A percentile compares a stretch with the other conserved stretches of the same genome.
phyloP scores from a whole-genome alignment of 1,140 invertebrate species.

The Elymnias hypermnestra region DNA sequence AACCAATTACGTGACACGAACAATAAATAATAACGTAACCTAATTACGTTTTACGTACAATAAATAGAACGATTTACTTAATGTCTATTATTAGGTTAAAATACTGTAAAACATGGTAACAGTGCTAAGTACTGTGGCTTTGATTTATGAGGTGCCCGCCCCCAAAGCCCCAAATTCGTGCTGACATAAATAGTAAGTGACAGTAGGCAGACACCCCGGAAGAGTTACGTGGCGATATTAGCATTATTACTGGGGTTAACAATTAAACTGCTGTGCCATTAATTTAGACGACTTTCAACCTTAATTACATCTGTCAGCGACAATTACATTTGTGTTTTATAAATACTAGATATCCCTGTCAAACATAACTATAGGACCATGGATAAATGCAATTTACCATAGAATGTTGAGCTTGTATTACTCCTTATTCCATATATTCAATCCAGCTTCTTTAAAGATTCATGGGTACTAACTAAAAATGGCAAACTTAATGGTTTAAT shows the following conservation, averaged over 20 bases:
- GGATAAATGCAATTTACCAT: no score
- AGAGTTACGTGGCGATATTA: constrained; percentile 2
- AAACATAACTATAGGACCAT: no score
- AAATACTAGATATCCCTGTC: no score
- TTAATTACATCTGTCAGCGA: no score
- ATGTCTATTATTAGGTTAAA: constrained; percentile 1
- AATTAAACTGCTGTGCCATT: no score
- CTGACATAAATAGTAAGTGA: constrained; percentile 3
- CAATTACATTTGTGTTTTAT: no score
- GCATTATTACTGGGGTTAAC: constrained; percentile 4
- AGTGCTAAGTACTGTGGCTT: not conserved
- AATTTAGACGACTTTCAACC: no score
- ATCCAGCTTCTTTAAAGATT: no score
- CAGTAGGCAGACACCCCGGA: constrained; percentile 5
- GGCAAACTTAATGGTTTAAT: no score
- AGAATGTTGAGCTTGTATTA: no score
- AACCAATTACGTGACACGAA: not conserved
- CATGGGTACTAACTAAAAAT: no score
- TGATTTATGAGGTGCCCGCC: not conserved
- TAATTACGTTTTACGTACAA: not conserved
- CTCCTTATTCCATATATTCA: no score
- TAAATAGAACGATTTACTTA: not conserved
- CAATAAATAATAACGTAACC: not conserved
- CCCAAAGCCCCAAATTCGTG: not conserved
- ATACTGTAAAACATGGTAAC: constrained; percentile 5